Evolutionary conservation across 2,113 vertebrate species (phyloP), one percentile per base, ranked within the genome.

Genomic region (Damaliscus lunatus): DNA sequence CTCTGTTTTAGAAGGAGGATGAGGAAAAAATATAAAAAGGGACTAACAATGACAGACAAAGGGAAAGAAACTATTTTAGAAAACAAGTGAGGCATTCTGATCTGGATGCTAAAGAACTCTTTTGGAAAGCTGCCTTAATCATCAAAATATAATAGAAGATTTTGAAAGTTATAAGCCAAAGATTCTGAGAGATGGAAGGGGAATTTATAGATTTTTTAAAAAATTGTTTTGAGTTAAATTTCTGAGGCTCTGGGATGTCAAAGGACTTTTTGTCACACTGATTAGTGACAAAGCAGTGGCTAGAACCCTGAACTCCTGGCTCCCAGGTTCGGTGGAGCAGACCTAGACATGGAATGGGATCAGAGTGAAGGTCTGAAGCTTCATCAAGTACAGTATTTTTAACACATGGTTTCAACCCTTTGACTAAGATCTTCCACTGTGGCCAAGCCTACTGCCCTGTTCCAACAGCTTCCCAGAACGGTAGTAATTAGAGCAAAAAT

Each of bases 391-490:
- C 17, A 21, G n/a, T 94, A 50, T 96, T 96, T 96, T 90, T 97
- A 96, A 91, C 27, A 83, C 43, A 31, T 83, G 91, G 96, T 96
- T 93, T 96, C 89, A 91, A 11, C 78, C 25, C 17, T 97, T 98
- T 97, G 94, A 94, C 94, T 95, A 96, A 97, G 83, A 91, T 62
- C 91, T 96, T 94, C 83, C 91, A 88, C 71, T 90, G 92, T 43
- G 81, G 92, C 92, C 92, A 96, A 67, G 25, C 87, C 78, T 50
- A 15, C 57, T 46, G 52, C 23, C 36, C 89, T 52, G 50, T 94
- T 98, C 97, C 97, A 98, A 27, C 21, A 80, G 40, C 87, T 97
- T 97, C 94, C 97, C 97, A 94, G 97, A 97, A 96, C 7, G 25
- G 93, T 78, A 93, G 57, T 80, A 96, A 97, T 97, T 96, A 88